A percentile compares a stretch with the other conserved stretches of the same genome.
These are phyloP conservation scores for Catagonus wagneri DNA, from an alignment of 2,113 vertebrate genomes.

Conservation along the genomic window DNA sequence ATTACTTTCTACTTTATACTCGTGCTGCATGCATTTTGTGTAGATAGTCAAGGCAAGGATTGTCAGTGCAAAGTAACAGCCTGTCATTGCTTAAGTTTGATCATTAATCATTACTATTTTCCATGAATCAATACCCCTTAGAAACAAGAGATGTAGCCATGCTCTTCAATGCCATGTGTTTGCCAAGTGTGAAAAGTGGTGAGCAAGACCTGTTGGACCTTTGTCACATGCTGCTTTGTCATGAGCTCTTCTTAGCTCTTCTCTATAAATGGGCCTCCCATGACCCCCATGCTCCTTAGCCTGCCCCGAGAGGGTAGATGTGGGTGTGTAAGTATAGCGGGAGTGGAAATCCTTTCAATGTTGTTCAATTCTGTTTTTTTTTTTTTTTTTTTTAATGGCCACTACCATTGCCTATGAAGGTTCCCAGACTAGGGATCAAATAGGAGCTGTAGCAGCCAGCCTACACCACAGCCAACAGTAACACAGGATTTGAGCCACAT, in stretches of 20 bases:
- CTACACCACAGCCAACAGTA: too few relatives aligned
- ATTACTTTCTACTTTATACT: constrained; percentile 16
- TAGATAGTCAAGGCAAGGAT: background rate
- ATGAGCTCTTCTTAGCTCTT: background rate
- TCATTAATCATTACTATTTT: constrained; percentile 66
- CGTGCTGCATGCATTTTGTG: background rate
- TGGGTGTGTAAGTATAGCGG: background rate
- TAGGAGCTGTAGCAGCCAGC: too few relatives aligned
- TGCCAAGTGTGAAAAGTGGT: constrained; percentile 11
- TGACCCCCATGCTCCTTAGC: too few relatives aligned
- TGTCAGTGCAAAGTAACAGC: background rate
- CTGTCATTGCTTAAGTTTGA: constrained; percentile 64
- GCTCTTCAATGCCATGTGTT: background rate
- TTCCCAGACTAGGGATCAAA: too few relatives aligned
- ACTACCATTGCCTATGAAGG: too few relatives aligned
- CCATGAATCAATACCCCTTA: constrained; percentile 25
- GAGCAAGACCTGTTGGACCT: background rate
- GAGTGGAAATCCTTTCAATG: background rate
- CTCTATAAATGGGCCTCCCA: background rate
- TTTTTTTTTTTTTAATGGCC: too few relatives aligned
- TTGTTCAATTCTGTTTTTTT: background rate
- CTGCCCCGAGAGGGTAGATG: background rate
- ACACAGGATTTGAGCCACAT: too few relatives aligned
- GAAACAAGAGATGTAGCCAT: background rate
- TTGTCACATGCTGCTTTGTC: background rate